Evolutionary conservation across 2,797 vertebrate species (phyloP), one percentile per base, ranked within the genome.

Genomic region (Gallinago nigripennis): DNA sequence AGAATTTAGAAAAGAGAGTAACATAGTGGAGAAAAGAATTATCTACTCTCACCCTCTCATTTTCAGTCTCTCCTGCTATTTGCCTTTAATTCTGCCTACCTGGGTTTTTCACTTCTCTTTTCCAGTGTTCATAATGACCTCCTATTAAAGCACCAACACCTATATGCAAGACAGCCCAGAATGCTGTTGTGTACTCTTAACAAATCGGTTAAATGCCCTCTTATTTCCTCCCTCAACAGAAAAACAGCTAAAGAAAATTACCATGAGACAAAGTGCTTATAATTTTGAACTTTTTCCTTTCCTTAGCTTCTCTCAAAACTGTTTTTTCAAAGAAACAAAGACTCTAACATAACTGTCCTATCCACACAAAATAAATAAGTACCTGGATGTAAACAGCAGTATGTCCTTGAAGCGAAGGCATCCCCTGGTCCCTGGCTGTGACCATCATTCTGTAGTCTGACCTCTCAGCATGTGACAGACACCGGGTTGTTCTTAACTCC

Each of bases 301-400:
- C 41, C n/a, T n/a, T 65, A 35, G 11, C 12, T 66, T 70, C 25
- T 48, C 39, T 16, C 24, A 50, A 5, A 57, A 23, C 1, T 46
- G 9, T 53, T 41, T 69, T 54, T 66, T 28, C 7, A 43, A 64
- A 71, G 4, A 86, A 86, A 75, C 2, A 2, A 68, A 65, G 30
- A 18, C 21, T 11, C 15, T 58, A 75, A 23, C 16, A 16, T 21
- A 60, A 63, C 9, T 63, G 4, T 39, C 64, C 48, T 25, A 28
- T 10, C 27, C 0, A 0, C 25, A 56, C 17, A 66, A 60, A 1
- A 14, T 9, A 64, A 90, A 39, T 17, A 57, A 82, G 68, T 97
- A 99, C 99, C 99, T 99, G 98, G 25, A 99, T 94, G 76, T 98
- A 98, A 94, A 99, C 53, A 82, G 98, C 23, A 31, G 98, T 97